phyloP scores from a whole-genome alignment of 2,797 vertebrate species.

The Cichlasoma orientale region DNA sequence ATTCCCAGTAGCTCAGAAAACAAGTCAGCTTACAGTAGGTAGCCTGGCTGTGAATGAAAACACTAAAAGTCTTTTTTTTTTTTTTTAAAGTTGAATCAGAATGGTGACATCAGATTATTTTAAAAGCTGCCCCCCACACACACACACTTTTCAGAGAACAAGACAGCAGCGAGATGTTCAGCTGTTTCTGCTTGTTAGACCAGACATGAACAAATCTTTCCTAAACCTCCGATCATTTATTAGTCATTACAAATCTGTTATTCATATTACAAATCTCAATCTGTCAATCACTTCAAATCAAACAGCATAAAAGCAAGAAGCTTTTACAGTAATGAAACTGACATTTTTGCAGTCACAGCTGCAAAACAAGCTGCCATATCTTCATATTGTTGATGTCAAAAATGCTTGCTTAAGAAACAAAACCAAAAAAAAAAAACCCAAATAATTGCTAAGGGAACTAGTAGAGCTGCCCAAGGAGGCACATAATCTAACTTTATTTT shows the following conservation, averaged over 20 bases:
- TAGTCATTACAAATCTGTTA: slow-evolving; percentile 1
- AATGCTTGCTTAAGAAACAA: neutral
- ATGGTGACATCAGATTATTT: neutral
- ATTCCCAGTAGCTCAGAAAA: neutral
- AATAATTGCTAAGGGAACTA: neutral
- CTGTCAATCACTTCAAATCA: neutral
- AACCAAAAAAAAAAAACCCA: neutral
- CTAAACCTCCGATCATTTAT: neutral
- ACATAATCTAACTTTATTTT: neutral
- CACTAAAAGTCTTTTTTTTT: neutral
- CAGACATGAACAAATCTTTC: neutral
- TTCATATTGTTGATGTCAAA: neutral
- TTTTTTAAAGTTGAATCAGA: neutral
- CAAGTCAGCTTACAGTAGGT: neutral
- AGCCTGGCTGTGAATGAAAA: rapidly evolving
- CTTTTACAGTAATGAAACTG: neutral
- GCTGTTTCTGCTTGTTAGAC: neutral
- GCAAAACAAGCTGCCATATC: neutral
- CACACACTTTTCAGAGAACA: neutral
- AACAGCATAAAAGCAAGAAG: neutral
- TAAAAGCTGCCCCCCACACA: neutral
- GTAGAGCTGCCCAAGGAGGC: neutral
- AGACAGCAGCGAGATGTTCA: neutral
- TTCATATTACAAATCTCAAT: neutral
- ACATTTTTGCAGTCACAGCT: neutral